Evolutionary conservation across 1,140 invertebrate species (phyloP).

Genomic region (Drosophila seguyi): DNA sequence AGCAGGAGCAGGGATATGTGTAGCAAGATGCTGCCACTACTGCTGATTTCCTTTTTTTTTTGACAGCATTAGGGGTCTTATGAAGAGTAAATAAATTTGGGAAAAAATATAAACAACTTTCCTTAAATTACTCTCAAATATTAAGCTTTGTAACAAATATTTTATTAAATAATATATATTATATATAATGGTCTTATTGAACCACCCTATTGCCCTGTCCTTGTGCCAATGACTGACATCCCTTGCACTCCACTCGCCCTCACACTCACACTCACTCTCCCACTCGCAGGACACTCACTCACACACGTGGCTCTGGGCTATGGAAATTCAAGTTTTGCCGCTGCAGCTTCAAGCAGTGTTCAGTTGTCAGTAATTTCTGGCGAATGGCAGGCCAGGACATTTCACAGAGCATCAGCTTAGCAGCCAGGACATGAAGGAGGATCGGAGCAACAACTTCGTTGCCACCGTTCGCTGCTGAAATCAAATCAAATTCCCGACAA

Average conservation of each 20-base stretch:
- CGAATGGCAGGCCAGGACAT: constrained; percentile 46
- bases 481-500: constrained; percentile 77
- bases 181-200: constrained; percentile 8
- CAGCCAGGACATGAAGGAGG: constrained; percentile 17
- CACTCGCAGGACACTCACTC: constrained; percentile 16
- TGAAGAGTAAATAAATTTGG: not conserved
- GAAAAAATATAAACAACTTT: not conserved
- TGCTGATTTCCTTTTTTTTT: constrained; percentile 11
- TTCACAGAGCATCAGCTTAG: constrained; percentile 34
- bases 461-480: constrained; percentile 47
- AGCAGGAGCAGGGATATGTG: constrained; percentile 26
- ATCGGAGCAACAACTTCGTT: constrained; percentile 26
- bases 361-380: constrained; percentile 65
- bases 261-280: not conserved
- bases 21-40: constrained; percentile 40
- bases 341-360: constrained; percentile 60
- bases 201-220: constrained; percentile 49
- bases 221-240: constrained; percentile 76
- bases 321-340: constrained; percentile 65
- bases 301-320: constrained; percentile 42
- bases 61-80: not conserved
- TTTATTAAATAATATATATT: not conserved
- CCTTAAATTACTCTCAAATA: fast-evolving
- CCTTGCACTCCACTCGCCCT: constrained; percentile 20
- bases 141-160: not conserved